Evolutionary conservation across 2,797 vertebrate genomes (phyloP).

Genomic region (Squalus acanthias): DNA sequence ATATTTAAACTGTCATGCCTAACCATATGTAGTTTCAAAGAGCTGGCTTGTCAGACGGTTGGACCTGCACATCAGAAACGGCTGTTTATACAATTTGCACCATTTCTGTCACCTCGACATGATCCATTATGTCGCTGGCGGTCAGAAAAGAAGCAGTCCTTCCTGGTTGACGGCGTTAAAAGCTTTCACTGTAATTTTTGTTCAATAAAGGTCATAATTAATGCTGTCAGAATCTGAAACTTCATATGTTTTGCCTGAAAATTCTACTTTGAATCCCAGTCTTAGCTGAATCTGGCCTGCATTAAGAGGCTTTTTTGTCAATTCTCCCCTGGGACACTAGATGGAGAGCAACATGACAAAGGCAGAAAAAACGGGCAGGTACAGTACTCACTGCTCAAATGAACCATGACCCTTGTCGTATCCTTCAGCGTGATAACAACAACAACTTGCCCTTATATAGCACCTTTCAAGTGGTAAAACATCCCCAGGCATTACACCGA

Average conservation of each 20-base stretch:
- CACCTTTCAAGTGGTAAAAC: not conserved
- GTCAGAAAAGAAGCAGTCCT: not conserved
- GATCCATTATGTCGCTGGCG: not conserved
- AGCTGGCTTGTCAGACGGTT: conserved; percentile 8
- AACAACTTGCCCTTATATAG: not conserved
- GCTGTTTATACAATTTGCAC: not conserved
- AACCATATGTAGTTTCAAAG: not conserved
- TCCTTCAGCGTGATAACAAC: not conserved
- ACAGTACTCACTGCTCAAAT: not conserved
- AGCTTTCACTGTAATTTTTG: conserved; percentile 9
- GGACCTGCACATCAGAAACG: not conserved
- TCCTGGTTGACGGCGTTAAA: not conserved
- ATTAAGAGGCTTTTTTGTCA: not conserved
- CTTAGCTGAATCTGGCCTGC: not conserved
- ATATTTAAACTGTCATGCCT: not conserved
- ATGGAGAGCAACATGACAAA: not conserved
- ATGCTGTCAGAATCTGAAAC: conserved; percentile 5
- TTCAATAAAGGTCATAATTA: conserved; percentile 26
- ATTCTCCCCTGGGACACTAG: not conserved
- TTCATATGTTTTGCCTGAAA: not conserved
- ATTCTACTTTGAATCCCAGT: not conserved
- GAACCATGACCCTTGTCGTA: not conserved
- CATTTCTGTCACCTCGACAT: conserved; percentile 15
- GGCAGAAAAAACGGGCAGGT: not conserved
- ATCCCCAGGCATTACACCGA: not conserved